Percentiles rank a stretch among this genome's conserved stretches.
Evolutionary conservation across 2,888 invertebrate species (phyloP).

Genomic region (Calameuta pallipes): DNA sequence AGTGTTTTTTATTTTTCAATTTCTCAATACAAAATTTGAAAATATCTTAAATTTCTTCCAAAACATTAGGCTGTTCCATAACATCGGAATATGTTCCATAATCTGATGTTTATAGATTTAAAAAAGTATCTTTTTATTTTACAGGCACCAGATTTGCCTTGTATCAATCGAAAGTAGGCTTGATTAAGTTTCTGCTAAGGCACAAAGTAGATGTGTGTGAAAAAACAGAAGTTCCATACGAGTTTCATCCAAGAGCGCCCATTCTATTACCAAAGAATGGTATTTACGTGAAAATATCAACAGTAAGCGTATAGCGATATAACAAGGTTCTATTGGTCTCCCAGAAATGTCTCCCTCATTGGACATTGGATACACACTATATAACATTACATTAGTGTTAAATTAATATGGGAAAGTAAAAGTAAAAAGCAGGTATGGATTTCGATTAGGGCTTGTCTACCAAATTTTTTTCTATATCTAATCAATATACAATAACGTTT

Average conservation of each 20-base stretch:
- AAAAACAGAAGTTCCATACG: conserved; percentile 50
- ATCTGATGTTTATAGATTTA: neutral
- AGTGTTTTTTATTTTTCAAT: neutral
- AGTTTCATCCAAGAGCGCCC: conserved; percentile 35
- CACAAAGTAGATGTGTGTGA: conserved; percentile 56
- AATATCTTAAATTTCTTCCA: neutral
- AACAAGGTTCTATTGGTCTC: too few relatives aligned
- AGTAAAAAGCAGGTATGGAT: too few relatives aligned
- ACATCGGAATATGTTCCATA: too few relatives aligned
- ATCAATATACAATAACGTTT: too few relatives aligned
- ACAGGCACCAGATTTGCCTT: neutral
- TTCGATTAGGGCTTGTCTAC: too few relatives aligned
- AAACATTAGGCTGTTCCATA: too few relatives aligned
- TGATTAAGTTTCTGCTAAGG: conserved; percentile 54
- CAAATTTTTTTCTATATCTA: too few relatives aligned
- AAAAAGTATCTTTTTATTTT: conserved; percentile 4
- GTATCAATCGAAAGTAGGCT: conserved; percentile 50
- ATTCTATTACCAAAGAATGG: conserved; percentile 47
- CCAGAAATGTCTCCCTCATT: too few relatives aligned
- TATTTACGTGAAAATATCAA: conserved; percentile 49
- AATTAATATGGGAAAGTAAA: too few relatives aligned
- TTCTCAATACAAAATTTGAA: neutral
- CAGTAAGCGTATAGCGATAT: conserved; percentile 22
- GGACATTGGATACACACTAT: too few relatives aligned
- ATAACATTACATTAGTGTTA: too few relatives aligned